Conservation (phyloP, 2,888 invertebrate species). For the Gymnosoma rotundatum region DNA sequence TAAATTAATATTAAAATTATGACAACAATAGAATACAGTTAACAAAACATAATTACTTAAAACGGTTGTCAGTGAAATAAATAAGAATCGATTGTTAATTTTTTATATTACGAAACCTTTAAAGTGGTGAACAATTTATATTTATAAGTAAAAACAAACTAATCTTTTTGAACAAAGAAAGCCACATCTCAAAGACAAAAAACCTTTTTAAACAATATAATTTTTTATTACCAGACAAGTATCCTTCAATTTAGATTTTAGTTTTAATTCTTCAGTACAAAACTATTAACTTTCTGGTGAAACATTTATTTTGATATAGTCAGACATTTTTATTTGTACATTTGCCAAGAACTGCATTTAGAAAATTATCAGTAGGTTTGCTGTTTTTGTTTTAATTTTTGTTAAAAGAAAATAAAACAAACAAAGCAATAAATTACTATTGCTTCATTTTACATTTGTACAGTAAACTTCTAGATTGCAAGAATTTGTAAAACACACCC, state of each 20-base stretch:
- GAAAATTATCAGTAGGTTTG: slow-evolving; percentile 43
- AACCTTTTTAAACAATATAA: no score
- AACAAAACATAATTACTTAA: background rate
- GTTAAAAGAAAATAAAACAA: background rate
- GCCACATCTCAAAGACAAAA: no score
- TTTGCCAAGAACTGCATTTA: slow-evolving; percentile 58
- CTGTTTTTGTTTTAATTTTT: slow-evolving; percentile 6
- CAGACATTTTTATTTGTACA: slow-evolving; percentile 28
- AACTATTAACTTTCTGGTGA: slow-evolving; percentile 25
- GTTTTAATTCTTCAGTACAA: background rate
- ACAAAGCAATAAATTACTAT: background rate
- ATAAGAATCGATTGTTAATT: background rate
- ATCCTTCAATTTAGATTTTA: background rate
- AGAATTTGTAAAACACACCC: background rate
- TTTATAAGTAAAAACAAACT: no score
- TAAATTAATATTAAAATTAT: slow-evolving; percentile 24
- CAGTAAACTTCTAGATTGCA: slow-evolving; percentile 32
- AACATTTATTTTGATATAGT: slow-evolving; percentile 26
- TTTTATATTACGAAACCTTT: background rate
- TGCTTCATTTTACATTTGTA: slow-evolving; percentile 22
- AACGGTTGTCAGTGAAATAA: background rate
- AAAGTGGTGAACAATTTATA: no score
- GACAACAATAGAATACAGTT: slow-evolving; percentile 30
- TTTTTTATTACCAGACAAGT: no score
- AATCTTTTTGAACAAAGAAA: no score